phyloP scores from a whole-genome alignment of 2,888 invertebrate genomes.

The Limnephilus auricula region DNA sequence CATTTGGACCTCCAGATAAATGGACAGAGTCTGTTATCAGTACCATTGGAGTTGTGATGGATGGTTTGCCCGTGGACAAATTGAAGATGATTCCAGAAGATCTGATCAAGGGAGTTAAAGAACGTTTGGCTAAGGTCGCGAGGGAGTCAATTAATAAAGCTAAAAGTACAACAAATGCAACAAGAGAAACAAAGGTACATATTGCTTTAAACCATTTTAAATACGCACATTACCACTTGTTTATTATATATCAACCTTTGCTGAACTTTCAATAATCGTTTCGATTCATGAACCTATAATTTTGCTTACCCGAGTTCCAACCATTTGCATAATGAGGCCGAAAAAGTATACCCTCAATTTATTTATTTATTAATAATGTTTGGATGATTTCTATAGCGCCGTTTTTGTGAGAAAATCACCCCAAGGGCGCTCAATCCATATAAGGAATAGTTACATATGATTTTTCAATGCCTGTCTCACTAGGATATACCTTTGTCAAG shows the following conservation, averaged over 20 bases:
- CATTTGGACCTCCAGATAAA: slow-evolving; percentile 73
- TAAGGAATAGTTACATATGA: no score
- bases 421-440: no score
- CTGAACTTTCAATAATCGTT: not conserved
- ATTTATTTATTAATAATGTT: no score
- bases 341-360: no score
- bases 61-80: slow-evolving; percentile 69
- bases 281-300: no score
- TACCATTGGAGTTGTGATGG: slow-evolving; percentile 73
- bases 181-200: not conserved
- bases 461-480: no score
- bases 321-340: no score
- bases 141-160: not conserved
- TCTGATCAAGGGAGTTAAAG: not conserved
- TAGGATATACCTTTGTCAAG: no score
- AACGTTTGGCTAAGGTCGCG: not conserved
- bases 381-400: no score
- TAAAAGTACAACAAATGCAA: not conserved
- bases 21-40: slow-evolving; percentile 73
- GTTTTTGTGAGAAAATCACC: no score
- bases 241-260: not conserved
- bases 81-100: slow-evolving; percentile 45
- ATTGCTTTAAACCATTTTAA: not conserved
- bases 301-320: no score
- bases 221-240: not conserved